Percentiles rank a stretch among this genome's conserved stretches.
Evolutionary conservation across 2,113 vertebrate genomes (phyloP).

Genomic region (Hippocampus mohnikei): DNA sequence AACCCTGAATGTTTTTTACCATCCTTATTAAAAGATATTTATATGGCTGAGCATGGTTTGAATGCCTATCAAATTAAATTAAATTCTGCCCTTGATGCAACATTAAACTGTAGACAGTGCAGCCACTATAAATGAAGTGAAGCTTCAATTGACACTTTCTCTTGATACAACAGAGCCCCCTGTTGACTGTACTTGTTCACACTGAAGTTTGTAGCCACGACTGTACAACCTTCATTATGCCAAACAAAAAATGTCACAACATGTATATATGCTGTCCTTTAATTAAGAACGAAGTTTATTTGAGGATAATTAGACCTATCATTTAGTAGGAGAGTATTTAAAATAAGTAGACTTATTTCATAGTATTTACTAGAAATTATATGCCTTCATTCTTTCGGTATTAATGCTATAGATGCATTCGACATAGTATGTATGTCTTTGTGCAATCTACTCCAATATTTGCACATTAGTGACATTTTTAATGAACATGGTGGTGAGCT

Average conservation of each 20-base stretch:
- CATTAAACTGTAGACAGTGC: slow-evolving; percentile 32
- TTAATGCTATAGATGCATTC: no score
- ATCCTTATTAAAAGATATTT: slow-evolving; percentile 29
- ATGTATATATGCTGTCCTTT: no score
- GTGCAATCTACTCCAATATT: no score
- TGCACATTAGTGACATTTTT: no score
- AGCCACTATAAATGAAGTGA: slow-evolving; percentile 44
- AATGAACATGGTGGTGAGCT: no score
- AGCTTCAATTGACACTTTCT: slow-evolving; percentile 29
- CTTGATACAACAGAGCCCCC: slow-evolving; percentile 47
- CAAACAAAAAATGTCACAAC: background rate
- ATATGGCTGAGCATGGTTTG: slow-evolving; percentile 26
- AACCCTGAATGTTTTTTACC: slow-evolving; percentile 23
- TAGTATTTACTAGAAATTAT: no score
- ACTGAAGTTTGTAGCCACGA: background rate
- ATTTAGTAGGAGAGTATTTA: no score
- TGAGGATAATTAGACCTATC: no score
- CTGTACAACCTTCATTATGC: background rate
- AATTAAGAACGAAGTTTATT: no score
- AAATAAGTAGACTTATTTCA: no score
- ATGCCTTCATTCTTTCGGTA: no score
- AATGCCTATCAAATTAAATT: slow-evolving; percentile 40
- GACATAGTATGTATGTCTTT: no score
- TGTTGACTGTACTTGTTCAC: slow-evolving; percentile 33
- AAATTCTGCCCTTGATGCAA: slow-evolving; percentile 19